Percentiles rank a stretch among this genome's conserved stretches.
These are phyloP conservation scores for Rhopilema esculentum DNA, from an alignment of 30 jellyfish, hydroid and myxozoan genomes.

Conservation along the genomic window DNA sequence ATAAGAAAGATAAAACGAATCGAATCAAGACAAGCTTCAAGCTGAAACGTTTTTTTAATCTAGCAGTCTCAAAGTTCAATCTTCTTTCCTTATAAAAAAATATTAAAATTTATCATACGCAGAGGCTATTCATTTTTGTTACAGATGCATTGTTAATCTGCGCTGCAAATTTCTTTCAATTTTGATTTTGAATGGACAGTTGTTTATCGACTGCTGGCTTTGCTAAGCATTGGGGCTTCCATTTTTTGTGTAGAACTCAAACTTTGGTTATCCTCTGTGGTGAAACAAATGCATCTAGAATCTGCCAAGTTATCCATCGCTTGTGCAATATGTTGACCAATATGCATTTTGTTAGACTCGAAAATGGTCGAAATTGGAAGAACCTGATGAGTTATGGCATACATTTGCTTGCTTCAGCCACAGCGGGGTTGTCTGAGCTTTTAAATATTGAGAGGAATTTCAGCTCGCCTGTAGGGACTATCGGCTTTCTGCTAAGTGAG, in stretches of 20 bases:
- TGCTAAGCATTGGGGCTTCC: neutral
- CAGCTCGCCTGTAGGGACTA: neutral
- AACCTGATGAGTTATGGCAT: neutral
- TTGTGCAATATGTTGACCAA: neutral
- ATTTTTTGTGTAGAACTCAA: neutral
- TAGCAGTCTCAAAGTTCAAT: too few species aligned
- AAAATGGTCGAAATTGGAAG: neutral
- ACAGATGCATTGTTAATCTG: too few species aligned
- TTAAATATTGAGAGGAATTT: neutral
- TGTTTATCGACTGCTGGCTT: neutral
- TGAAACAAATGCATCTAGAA: neutral
- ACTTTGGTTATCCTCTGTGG: neutral
- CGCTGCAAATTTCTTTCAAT: too few species aligned
- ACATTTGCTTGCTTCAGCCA: neutral
- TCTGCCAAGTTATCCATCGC: neutral
- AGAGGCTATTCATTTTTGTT: too few species aligned
- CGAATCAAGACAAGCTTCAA: too few species aligned
- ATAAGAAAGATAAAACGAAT: too few species aligned
- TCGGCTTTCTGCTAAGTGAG: neutral
- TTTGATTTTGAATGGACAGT: neutral
- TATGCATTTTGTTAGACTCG: neutral
- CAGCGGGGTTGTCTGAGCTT: neutral
- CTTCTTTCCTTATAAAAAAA: too few species aligned
- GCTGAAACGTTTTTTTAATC: too few species aligned
- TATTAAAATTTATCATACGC: too few species aligned